These are phyloP conservation scores for Trematomus bernacchii DNA, from an alignment of 2,797 vertebrate genomes.

Conservation along the genomic window DNA sequence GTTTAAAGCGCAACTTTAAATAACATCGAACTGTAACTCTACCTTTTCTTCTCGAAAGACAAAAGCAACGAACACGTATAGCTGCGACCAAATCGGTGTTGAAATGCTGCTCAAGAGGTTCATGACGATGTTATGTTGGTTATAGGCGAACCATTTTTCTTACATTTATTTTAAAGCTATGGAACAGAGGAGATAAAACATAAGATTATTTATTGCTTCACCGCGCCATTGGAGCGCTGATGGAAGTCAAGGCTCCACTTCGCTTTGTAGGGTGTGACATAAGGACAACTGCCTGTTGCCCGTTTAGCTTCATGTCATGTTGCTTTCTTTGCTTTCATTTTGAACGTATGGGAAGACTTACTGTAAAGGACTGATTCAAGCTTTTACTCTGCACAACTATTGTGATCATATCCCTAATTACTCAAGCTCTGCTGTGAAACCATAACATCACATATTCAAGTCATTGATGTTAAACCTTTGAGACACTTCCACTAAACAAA, in stretches of 20 bases:
- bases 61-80: no score
- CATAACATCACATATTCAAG: constrained; percentile 46
- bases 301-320: not conserved
- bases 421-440: constrained; percentile 29
- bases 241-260: not conserved
- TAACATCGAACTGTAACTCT: no score
- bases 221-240: not conserved
- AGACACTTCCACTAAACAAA: constrained; percentile 29
- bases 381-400: constrained; percentile 3
- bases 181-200: no score
- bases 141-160: no score
- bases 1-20: no score
- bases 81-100: no score
- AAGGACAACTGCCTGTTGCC: not conserved
- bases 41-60: no score
- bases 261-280: not conserved
- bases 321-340: no score
- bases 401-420: not conserved
- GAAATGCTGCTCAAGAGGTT: no score
- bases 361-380: not conserved
- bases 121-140: no score
- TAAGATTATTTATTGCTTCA: not conserved
- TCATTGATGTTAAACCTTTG: constrained; percentile 41
- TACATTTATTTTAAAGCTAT: no score
- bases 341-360: no score